Conservation (phyloP, 2,113 vertebrate species). For the Myrmecophaga tridactyla region DNA sequence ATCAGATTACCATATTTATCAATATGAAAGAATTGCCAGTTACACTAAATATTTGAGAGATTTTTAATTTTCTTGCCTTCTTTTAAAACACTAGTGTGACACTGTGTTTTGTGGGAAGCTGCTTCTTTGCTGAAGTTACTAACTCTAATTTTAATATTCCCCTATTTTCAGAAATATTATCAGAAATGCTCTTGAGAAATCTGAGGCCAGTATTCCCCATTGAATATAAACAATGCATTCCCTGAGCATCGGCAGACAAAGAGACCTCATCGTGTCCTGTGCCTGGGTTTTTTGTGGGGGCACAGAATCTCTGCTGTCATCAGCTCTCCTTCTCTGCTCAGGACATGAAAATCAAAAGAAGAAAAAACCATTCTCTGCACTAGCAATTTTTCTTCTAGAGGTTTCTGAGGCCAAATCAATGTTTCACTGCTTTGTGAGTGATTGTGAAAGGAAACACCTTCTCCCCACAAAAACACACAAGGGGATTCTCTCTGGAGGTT, state of each 20-base stretch:
- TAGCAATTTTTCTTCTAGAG: background rate
- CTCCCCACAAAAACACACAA: background rate
- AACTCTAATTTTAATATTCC: background rate
- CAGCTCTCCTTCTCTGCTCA: background rate
- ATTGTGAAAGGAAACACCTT: background rate
- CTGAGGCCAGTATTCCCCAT: background rate
- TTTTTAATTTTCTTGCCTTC: conserved; percentile 20
- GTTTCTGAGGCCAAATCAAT: background rate
- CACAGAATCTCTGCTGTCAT: background rate
- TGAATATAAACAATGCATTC: background rate
- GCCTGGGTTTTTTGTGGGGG: background rate
- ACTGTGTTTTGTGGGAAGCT: background rate
- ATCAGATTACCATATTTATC: background rate
- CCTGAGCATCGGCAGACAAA: background rate
- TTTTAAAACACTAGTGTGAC: background rate
- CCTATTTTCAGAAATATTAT: background rate
- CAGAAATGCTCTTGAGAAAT: conserved; percentile 18
- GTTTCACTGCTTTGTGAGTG: background rate
- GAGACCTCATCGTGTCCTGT: background rate
- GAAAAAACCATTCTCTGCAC: background rate
- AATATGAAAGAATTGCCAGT: background rate
- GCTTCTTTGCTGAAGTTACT: conserved; percentile 16
- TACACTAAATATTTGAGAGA: conserved; percentile 25
- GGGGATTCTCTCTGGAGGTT: background rate
- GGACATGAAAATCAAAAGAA: background rate